phyloP scores from a whole-genome alignment of 2,888 invertebrate genomes.

The Ptycholaimellus sp. region DNA sequence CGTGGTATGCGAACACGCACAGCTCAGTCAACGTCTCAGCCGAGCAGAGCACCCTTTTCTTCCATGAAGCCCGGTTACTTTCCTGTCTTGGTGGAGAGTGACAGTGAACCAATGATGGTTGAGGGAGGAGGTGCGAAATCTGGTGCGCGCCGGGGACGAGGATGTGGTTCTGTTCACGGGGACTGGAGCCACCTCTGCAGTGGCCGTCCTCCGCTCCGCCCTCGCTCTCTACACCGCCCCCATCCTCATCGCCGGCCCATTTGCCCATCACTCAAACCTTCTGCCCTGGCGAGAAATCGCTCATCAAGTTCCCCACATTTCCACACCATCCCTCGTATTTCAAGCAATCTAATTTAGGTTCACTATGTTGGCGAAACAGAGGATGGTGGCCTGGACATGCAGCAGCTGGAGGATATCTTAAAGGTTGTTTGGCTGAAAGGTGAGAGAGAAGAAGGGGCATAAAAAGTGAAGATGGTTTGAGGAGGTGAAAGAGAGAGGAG shows the following conservation, averaged over 20 bases:
- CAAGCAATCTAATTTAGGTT: no score
- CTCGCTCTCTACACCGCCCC: slow-evolving; percentile 26
- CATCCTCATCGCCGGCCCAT: slow-evolving; percentile 48
- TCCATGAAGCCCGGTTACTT: slow-evolving; percentile 38
- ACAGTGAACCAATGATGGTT: no score
- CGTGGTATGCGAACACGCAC: slow-evolving; percentile 57
- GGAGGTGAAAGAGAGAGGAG: no score
- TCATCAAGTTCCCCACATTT: slow-evolving; percentile 38
- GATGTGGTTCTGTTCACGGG: slow-evolving; percentile 52
- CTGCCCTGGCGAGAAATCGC: slow-evolving; percentile 57
- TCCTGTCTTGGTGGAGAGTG: no score
- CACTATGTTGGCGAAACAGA: no score
- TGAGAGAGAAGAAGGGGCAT: no score
- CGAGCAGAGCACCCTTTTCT: slow-evolving; percentile 58
- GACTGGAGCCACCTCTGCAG: slow-evolving; percentile 48
- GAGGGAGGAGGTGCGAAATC: slow-evolving; percentile 55
- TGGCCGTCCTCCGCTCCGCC: slow-evolving; percentile 49
- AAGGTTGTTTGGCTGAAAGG: no score
- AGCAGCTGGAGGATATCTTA: no score
- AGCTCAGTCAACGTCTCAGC: slow-evolving; percentile 59
- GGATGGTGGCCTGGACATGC: no score
- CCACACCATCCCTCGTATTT: no score
- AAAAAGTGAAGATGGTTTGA: no score
- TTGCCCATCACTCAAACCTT: slow-evolving; percentile 50
- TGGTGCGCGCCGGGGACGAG: slow-evolving; percentile 53